Evolutionary conservation across 2,113 vertebrate species (phyloP).

Genomic region (Dendropsophus ebraccatus): DNA sequence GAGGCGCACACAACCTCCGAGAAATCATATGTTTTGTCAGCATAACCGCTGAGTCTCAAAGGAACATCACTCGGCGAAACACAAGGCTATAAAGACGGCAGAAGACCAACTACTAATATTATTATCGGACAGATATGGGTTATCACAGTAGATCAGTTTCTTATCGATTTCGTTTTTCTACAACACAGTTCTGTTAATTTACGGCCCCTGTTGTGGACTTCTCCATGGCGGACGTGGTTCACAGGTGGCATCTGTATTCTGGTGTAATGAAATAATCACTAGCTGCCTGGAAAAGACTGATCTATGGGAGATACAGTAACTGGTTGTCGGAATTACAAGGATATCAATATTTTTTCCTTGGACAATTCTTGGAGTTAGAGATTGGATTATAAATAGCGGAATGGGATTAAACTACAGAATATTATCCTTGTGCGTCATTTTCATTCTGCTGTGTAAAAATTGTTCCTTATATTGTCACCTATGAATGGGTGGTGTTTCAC

Average conservation of each 20-base stretch:
- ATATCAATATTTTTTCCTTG: background rate
- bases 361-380: conserved; percentile 2
- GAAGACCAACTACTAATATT: conserved; percentile 1
- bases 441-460: background rate
- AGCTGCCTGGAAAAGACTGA: conserved; percentile 17
- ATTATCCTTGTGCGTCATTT: background rate
- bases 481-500: background rate
- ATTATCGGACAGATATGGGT: conserved; percentile 4
- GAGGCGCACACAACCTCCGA: background rate
- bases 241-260: conserved; percentile 18
- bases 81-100: background rate
- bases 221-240: background rate
- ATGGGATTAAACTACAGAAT: background rate
- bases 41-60: background rate
- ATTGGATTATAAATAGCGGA: background rate
- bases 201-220: background rate
- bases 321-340: background rate
- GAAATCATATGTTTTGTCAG: background rate
- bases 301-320: conserved; percentile 29
- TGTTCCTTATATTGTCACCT: background rate
- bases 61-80: background rate
- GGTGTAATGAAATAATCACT: conserved; percentile 43
- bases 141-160: conserved; percentile 8
- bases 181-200: too few relatives aligned
- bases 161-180: background rate